These are phyloP conservation scores for Heliconius hermathena DNA, from an alignment of 1,140 invertebrate genomes.

Conservation along the genomic window DNA sequence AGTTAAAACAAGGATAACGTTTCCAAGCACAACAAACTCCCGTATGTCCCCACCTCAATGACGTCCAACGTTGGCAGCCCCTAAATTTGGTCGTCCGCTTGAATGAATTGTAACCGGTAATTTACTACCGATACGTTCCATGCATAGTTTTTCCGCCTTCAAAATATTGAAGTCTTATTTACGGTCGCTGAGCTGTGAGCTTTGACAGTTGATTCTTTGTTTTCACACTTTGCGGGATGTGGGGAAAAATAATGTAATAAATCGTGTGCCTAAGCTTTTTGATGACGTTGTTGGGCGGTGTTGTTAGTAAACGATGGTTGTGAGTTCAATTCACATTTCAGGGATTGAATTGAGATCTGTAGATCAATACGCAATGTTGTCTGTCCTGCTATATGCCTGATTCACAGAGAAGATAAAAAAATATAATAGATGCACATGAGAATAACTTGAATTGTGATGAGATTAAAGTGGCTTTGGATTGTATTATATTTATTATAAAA, in stretches of 20 bases:
- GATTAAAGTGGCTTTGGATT: no score
- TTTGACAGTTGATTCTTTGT: background rate
- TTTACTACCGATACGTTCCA: conserved; percentile 49
- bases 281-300: background rate
- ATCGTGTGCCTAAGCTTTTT: background rate
- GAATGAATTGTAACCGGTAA: conserved; percentile 68
- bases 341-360: no score
- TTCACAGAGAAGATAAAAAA: background rate
- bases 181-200: background rate
- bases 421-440: no score
- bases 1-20: background rate
- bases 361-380: no score
- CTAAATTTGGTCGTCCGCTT: conserved; percentile 59
- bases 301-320: no score
- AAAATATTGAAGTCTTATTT: conserved; percentile 13
- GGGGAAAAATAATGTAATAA: background rate
- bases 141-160: conserved; percentile 8
- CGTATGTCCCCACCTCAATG: conserved; percentile 50
- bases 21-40: conserved; percentile 2
- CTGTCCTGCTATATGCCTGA: background rate
- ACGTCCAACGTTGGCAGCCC: conserved; percentile 58
- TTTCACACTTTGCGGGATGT: background rate
- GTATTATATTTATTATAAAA: no score
- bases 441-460: no score
- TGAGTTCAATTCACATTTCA: no score